phyloP scores from a whole-genome alignment of 2,888 invertebrate species.

The Acleris laterana region DNA sequence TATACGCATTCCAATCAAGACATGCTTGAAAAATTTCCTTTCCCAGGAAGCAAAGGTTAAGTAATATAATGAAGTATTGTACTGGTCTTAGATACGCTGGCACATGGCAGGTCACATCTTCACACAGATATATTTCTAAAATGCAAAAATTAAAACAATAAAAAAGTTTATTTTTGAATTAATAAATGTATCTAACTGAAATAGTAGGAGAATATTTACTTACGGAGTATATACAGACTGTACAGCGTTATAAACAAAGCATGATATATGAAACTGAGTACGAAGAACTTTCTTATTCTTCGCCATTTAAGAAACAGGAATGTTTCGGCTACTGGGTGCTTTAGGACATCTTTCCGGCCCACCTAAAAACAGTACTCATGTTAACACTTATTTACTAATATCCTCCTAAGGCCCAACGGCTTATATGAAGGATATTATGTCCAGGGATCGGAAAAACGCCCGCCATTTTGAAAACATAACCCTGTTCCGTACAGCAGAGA shows the following conservation, averaged over 20 bases:
- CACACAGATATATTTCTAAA: slow-evolving; percentile 82
- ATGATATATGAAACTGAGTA: slow-evolving; percentile 91
- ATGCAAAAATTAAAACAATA: slow-evolving; percentile 39
- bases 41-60: slow-evolving; percentile 86
- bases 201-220: slow-evolving; percentile 49
- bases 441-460: too few species aligned
- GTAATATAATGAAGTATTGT: slow-evolving; percentile 85
- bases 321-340: slow-evolving; percentile 93
- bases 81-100: slow-evolving; percentile 70
- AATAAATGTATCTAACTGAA: not conserved
- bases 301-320: slow-evolving; percentile 94
- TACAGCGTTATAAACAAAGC: slow-evolving; percentile 90
- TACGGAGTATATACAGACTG: slow-evolving; percentile 88
- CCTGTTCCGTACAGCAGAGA: too few species aligned
- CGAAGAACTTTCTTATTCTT: slow-evolving; percentile 91
- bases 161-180: not conserved
- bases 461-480: too few species aligned
- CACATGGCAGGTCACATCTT: slow-evolving; percentile 68
- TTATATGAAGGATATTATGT: too few species aligned
- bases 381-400: not conserved
- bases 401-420: too few species aligned
- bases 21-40: slow-evolving; percentile 93
- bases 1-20: slow-evolving; percentile 89
- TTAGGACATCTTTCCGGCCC: slow-evolving; percentile 90
- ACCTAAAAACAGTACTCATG: slow-evolving; percentile 69